Percentiles rank a stretch among this genome's conserved stretches.
These are phyloP conservation scores for Odontamblyopus rebecca DNA, from an alignment of 2,797 vertebrate genomes.

Conservation along the genomic window DNA sequence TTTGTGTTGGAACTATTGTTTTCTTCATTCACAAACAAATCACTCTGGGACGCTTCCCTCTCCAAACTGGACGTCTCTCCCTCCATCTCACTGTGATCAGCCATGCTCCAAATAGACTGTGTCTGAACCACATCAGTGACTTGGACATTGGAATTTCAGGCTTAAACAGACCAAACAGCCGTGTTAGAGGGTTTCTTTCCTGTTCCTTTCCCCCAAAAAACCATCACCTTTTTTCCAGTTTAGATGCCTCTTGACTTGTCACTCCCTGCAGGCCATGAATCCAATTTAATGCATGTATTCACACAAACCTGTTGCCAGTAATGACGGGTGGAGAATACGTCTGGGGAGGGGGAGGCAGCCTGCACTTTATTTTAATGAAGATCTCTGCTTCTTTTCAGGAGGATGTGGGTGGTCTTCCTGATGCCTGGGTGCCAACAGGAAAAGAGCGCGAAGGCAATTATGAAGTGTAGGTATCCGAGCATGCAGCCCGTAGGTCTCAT, in stretches of 20 bases:
- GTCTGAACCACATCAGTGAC: slow-evolving; percentile 69
- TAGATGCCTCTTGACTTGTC: slow-evolving; percentile 61
- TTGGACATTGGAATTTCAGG: slow-evolving; percentile 63
- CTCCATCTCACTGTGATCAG: slow-evolving; percentile 51
- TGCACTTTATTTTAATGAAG: slow-evolving; percentile 69
- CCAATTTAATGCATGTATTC: slow-evolving; percentile 80
- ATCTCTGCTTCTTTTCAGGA: slow-evolving; percentile 62
- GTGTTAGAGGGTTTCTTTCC: slow-evolving; percentile 61
- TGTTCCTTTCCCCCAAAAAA: slow-evolving; percentile 39
- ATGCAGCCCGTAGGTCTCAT: slow-evolving; percentile 47
- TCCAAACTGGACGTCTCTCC: slow-evolving; percentile 44
- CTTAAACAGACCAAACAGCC: slow-evolving; percentile 67
- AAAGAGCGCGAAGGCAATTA: slow-evolving; percentile 51
- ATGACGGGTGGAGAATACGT: slow-evolving; percentile 37
- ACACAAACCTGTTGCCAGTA: slow-evolving; percentile 66
- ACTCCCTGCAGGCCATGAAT: slow-evolving; percentile 72
- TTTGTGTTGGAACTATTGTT: slow-evolving; percentile 43
- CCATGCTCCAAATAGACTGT: slow-evolving; percentile 64
- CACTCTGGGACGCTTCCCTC: slow-evolving; percentile 21
- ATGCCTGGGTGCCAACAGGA: slow-evolving; percentile 38
- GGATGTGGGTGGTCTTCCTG: slow-evolving; percentile 28
- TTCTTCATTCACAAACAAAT: slow-evolving; percentile 37
- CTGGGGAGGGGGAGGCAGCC: slow-evolving; percentile 57
- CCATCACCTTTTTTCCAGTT: slow-evolving; percentile 61
- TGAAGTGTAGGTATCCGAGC: slow-evolving; percentile 37